Base-by-base conservation (phyloP, 2,797 vertebrate species). In the Aphelocoma californica region DNA sequence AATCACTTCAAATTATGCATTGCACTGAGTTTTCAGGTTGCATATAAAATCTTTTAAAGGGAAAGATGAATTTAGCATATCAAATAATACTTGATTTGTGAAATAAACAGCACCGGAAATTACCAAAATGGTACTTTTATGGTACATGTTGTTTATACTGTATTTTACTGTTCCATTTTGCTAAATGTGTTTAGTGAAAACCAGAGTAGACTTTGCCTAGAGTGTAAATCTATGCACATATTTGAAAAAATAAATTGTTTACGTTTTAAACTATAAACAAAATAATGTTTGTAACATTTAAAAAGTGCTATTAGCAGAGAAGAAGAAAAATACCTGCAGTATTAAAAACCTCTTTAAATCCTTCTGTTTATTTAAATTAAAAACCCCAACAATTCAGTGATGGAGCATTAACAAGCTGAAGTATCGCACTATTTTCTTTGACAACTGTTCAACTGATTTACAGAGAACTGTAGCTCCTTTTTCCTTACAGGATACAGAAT, bases 331-430 rank as follows among this genome's bases (percentile, higher is more conserved):
- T 7, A 12, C 7, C 5, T 31, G 19, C 48, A 60, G 6, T 74
- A 36, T 48, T 81, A 87, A 28, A 87, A 79, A 40, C 12, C 10
- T 47, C 6, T 71, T 77, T 56, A 80, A 79, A 56, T 79, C 12
- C 2, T 60, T 64, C 29, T 66, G 9, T 0, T 44, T 40, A 79
- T 72, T 67, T 34, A 44, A 62, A 25, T 6, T 40, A 23, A 53
- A 70, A 16, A 26, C 5, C 42, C 44, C 56, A 44, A 0, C 6
- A 36, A 1, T 44, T 62, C 10, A 13, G 32, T 2, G 1, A 24
- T 28, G 44, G 75, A 82, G 45, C 20, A 26, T 36, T 66, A 57
- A 67, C 19, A 66, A 58, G 25, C 53, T 70, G 60, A 84, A 61
- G 36, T 61, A 47, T 38, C 20, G 12, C 8, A 18, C 8, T 36